phyloP scores from a whole-genome alignment of 1,140 invertebrate species.

The Bemisia tabaci region DNA sequence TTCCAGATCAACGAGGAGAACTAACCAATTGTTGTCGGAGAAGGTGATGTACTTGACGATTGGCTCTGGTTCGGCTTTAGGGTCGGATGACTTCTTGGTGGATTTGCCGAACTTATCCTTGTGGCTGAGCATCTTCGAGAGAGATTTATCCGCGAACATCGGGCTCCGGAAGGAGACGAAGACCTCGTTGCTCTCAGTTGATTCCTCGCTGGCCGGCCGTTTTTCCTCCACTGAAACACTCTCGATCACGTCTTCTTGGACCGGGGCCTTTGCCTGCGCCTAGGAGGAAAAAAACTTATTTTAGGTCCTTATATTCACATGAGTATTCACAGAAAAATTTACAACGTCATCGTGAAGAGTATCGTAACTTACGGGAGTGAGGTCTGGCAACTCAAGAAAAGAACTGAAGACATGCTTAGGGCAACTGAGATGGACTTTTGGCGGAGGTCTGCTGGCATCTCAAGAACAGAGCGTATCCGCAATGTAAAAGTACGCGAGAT shows the following conservation, averaged over 20 bases:
- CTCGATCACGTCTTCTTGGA: conserved; percentile 7
- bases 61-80: conserved; percentile 8
- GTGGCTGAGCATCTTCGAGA: background rate
- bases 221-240: conserved; percentile 7
- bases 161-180: background rate
- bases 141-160: background rate
- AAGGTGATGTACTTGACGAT: conserved; percentile 17
- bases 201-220: background rate
- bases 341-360: too few species aligned
- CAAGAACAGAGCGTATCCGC: too few species aligned
- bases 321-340: too few species aligned
- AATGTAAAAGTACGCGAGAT: too few species aligned
- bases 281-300: too few species aligned
- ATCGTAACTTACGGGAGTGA: too few species aligned
- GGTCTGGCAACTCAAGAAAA: too few species aligned
- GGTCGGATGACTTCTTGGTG: background rate
- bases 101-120: background rate
- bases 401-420: too few species aligned
- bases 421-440: too few species aligned
- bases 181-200: background rate
- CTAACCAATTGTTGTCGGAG: conserved; percentile 16
- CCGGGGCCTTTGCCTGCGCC: background rate
- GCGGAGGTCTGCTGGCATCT: too few species aligned
- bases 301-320: too few species aligned
- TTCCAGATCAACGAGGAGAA: conserved; percentile 5